phyloP scores from a whole-genome alignment of 64 coral and sea anemone genomes.

The Stichodactyla mertensii region DNA sequence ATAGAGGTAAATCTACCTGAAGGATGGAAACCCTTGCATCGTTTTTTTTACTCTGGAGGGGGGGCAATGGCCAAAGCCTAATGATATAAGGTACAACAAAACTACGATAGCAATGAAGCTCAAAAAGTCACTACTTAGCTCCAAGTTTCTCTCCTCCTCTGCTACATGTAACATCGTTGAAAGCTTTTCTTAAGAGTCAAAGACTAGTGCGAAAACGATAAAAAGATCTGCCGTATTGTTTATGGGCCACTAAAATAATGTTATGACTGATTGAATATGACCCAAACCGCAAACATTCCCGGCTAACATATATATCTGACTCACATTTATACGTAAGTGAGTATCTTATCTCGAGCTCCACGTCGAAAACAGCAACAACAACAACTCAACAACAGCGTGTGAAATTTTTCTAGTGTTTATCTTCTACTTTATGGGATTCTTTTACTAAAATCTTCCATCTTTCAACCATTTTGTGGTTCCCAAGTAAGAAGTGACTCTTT shows the following conservation, averaged over 20 bases:
- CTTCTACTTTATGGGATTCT: not conserved
- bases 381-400: not conserved
- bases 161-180: not conserved
- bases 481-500: no score
- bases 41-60: no score
- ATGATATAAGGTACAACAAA: no score
- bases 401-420: not conserved
- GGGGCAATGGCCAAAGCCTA: no score
- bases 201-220: not conserved
- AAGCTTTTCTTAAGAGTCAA: not conserved
- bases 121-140: no score
- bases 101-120: no score
- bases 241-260: not conserved
- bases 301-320: not conserved
- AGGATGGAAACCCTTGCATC: no score
- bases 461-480: no score
- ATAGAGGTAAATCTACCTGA: no score
- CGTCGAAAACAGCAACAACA: not conserved
- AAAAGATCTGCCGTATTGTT: not conserved
- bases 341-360: not conserved
- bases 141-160: not conserved
- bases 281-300: not conserved
- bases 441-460: not conserved
- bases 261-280: not conserved
- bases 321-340: not conserved